phyloP scores from a whole-genome alignment of 1,140 invertebrate genomes.

The Leptopilina boulardi region DNA sequence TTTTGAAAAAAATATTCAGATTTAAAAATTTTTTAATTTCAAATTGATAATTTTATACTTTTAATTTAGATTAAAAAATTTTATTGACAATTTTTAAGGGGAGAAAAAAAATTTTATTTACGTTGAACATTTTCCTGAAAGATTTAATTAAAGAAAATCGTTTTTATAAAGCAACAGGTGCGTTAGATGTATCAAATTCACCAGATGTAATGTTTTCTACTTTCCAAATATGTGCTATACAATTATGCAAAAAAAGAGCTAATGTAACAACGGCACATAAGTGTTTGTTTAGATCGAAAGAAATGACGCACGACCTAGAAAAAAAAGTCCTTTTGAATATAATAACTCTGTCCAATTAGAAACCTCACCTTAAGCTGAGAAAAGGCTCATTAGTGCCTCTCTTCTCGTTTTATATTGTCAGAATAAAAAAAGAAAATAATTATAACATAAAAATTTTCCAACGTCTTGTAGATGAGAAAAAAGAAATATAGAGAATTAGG shows the following conservation, averaged over 20 bases:
- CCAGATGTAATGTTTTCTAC: conserved; percentile 5
- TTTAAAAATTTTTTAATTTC: too few relatives aligned
- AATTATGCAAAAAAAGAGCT: not conserved
- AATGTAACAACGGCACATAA: not conserved
- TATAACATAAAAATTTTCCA: not conserved
- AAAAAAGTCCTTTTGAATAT: conserved; percentile 32
- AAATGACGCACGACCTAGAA: conserved; percentile 19
- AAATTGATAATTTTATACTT: too few relatives aligned
- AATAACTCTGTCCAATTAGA: conserved; percentile 10
- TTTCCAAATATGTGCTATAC: not conserved
- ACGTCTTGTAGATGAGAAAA: too few relatives aligned
- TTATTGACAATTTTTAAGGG: too few relatives aligned
- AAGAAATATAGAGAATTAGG: not conserved
- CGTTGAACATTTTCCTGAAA: not conserved
- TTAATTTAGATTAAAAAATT: too few relatives aligned
- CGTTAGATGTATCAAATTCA: not conserved
- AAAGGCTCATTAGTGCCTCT: conserved; percentile 9
- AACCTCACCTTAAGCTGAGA: not conserved
- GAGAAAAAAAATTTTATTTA: too few relatives aligned
- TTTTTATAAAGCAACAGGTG: not conserved
- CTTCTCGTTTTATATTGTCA: conserved; percentile 19
- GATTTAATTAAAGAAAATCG: not conserved
- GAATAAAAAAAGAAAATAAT: conserved; percentile 23
- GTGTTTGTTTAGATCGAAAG: not conserved
- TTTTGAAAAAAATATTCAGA: too few relatives aligned